Evolutionary conservation across 2,888 invertebrate genomes (phyloP).

Genomic region (Protonemura montana): DNA sequence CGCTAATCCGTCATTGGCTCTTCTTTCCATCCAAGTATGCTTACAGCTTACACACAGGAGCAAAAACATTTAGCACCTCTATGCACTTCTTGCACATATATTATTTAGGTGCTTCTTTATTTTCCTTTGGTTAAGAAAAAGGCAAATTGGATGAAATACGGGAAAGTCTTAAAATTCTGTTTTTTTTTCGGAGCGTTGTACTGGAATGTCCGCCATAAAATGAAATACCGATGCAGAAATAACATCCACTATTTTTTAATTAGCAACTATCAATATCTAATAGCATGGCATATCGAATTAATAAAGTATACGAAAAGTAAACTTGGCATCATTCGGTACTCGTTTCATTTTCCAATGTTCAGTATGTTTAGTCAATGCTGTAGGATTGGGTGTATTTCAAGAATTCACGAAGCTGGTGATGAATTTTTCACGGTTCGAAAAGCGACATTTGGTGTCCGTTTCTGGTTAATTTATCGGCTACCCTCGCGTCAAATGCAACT

Average conservation of each 20-base stretch:
- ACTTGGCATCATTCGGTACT: not conserved
- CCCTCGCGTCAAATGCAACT: conserved; percentile 32
- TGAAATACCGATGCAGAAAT: no score
- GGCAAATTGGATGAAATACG: not conserved
- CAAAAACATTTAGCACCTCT: not conserved
- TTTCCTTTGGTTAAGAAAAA: not conserved
- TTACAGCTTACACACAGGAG: not conserved
- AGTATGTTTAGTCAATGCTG: conserved; percentile 32
- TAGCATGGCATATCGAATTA: not conserved
- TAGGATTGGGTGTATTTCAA: conserved; percentile 33
- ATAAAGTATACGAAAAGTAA: not conserved
- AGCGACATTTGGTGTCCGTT: conserved; percentile 43
- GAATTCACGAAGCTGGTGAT: conserved; percentile 35
- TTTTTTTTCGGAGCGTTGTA: no score
- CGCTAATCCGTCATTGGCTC: conserved; percentile 29
- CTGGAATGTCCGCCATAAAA: no score
- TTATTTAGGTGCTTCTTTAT: not conserved
- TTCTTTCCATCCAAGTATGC: conserved; percentile 8
- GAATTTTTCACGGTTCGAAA: conserved; percentile 41
- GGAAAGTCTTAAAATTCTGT: no score
- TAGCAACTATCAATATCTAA: not conserved
- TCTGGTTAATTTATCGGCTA: conserved; percentile 41
- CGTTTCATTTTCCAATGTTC: not conserved
- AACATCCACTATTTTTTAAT: not conserved
- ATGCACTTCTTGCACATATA: not conserved